Evolutionary conservation across 2,797 vertebrate genomes (phyloP).

Genomic region (Chloroceryle amazona): DNA sequence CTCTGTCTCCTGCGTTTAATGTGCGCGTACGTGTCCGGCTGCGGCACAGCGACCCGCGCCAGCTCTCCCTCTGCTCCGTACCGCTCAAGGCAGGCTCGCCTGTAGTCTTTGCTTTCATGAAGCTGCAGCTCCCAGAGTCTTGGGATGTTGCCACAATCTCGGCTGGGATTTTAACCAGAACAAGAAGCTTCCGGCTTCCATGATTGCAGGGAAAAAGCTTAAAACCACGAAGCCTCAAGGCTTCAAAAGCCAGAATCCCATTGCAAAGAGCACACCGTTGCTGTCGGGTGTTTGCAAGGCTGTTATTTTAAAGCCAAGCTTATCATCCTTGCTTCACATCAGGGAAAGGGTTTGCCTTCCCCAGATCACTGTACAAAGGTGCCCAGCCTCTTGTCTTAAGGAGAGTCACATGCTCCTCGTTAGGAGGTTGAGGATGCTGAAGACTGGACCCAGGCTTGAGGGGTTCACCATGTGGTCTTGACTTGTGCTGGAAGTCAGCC

Average conservation of each 20-base stretch:
- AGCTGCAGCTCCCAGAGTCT: background rate
- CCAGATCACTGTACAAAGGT: background rate
- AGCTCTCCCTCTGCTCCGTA: background rate
- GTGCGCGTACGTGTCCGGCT: background rate
- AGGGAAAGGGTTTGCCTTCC: background rate
- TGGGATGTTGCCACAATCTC: background rate
- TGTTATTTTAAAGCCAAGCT: background rate
- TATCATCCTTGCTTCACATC: background rate
- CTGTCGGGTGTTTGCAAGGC: background rate
- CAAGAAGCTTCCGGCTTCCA: background rate
- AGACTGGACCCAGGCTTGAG: background rate
- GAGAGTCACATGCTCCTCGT: background rate
- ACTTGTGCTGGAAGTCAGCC: background rate
- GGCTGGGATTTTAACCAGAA: background rate
- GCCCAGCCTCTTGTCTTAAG: background rate
- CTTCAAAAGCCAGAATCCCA: background rate
- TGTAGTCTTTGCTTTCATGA: fast-evolving
- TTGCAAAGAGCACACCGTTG: background rate
- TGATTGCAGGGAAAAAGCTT: fast-evolving
- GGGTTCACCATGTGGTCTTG: background rate
- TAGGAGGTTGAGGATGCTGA: background rate
- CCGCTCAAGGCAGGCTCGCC: background rate
- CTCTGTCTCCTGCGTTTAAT: background rate
- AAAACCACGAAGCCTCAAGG: background rate
- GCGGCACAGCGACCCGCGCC: background rate